Evolutionary conservation across 2,888 invertebrate species (phyloP), one percentile per base, ranked within the genome.

Genomic region (Eristalis tenax): DNA sequence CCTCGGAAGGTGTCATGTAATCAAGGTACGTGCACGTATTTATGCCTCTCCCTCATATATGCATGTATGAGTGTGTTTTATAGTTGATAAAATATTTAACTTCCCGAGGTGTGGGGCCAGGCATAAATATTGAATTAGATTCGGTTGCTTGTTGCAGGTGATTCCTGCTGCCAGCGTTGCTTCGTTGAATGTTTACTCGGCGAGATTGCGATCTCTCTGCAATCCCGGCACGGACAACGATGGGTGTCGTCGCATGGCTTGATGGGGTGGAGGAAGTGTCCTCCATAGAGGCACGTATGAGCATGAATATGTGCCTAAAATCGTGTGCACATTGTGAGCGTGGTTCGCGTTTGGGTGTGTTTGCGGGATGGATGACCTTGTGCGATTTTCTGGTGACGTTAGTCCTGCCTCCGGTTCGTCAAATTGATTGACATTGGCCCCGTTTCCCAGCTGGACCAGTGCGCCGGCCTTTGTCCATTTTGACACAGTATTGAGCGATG

Each of bases 1-100:
- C 38, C 76, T 79, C 76, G 87, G 69, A 87, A 80, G 87, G 87
- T 83, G 87, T 80, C 83, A 83, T 83, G 76, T 80, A 83, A 80
- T 80, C 76, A 80, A 87, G 87, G 87, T 76, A 87, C 28, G 50
- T 87, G 87, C 73, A 87, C 28, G 50, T 87, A 79, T 70, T 79
- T 73, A 71, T 83, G 79, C 68, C 38, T 73, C 40, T 64, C 61
- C 73, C 32, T 76, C 75, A 64, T 69, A 66, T 83, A 68, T 69
- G 40, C 76, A 65, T 71, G 71, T 79, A 66, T 83, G 50, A 66
- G 63, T 56, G 59, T 76, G 68, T 79, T 76, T 87, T 73, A 68
- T 73, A 61, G 71, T 87, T 71, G 76, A 76, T 76, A 65, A 87
- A 83, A 83, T 83, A 87, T 87, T 87, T 64, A 87, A 71, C 75